Evolutionary conservation across 2,797 vertebrate genomes (phyloP).

Genomic region (Yasuhikotakia modesta): DNA sequence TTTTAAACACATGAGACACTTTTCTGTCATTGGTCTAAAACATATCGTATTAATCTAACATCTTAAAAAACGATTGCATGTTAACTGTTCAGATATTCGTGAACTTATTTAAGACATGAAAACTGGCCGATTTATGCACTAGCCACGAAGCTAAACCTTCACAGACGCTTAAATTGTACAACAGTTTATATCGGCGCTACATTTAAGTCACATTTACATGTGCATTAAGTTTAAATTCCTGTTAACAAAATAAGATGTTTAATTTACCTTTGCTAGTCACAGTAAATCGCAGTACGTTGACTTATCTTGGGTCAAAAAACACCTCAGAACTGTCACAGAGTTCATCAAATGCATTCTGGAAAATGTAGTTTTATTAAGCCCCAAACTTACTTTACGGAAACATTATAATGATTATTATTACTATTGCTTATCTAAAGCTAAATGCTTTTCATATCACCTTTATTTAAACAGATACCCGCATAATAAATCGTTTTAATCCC

Average conservation of each 20-base stretch:
- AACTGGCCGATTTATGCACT: not conserved
- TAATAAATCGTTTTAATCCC: not conserved
- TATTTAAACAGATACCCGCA: not conserved
- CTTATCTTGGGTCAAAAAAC: slow-evolving; percentile 36
- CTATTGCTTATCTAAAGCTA: too few species aligned
- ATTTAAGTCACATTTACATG: not conserved
- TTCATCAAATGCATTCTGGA: not conserved
- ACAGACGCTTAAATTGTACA: slow-evolving; percentile 7
- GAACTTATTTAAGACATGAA: not conserved
- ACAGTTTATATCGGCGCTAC: not conserved
- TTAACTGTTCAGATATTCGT: not conserved
- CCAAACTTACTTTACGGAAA: too few species aligned
- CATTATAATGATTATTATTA: too few species aligned
- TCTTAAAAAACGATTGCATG: not conserved
- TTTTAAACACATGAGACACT: not conserved
- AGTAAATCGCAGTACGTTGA: not conserved
- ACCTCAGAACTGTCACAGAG: slow-evolving; percentile 46
- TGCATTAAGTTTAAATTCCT: not conserved
- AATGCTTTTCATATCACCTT: not conserved
- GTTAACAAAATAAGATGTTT: not conserved
- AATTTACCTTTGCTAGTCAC: slow-evolving; percentile 22
- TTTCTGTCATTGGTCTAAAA: not conserved
- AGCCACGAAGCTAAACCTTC: slow-evolving; percentile 10
- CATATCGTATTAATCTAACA: not conserved
- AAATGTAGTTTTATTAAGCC: slow-evolving; percentile 9